Evolutionary conservation across 2,888 invertebrate species (phyloP).

Genomic region (Oxycera nigricornis): DNA sequence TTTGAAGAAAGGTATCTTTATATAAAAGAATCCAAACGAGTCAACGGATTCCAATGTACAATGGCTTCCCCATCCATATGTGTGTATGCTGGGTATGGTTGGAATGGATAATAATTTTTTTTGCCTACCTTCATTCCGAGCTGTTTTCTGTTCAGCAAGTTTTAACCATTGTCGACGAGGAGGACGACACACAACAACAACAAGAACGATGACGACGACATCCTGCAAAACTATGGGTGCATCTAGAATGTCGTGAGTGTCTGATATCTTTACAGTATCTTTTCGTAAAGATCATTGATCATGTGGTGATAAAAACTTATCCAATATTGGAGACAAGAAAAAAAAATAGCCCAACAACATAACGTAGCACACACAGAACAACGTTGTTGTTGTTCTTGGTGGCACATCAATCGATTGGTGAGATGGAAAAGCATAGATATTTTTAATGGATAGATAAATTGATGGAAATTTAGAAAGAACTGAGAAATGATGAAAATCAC

Average conservation of each 20-base stretch:
- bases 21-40: background rate
- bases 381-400: no score
- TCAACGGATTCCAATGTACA: background rate
- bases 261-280: background rate
- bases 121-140: background rate
- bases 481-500: background rate
- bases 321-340: background rate
- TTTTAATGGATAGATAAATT: slow-evolving; percentile 35
- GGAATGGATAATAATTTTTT: background rate
- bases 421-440: slow-evolving; percentile 24
- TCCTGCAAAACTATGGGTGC: background rate
- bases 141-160: background rate
- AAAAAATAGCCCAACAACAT: background rate
- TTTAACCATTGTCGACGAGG: no score
- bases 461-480: slow-evolving; percentile 10
- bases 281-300: background rate
- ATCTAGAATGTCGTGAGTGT: background rate
- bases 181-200: no score
- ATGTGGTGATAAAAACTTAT: background rate
- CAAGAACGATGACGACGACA: background rate
- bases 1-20: background rate
- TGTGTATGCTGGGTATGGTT: background rate
- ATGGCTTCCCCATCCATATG: background rate
- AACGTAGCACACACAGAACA: no score
- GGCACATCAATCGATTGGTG: background rate